phyloP scores from a whole-genome alignment of 2,888 invertebrate genomes.

The Agapostemon virescens region DNA sequence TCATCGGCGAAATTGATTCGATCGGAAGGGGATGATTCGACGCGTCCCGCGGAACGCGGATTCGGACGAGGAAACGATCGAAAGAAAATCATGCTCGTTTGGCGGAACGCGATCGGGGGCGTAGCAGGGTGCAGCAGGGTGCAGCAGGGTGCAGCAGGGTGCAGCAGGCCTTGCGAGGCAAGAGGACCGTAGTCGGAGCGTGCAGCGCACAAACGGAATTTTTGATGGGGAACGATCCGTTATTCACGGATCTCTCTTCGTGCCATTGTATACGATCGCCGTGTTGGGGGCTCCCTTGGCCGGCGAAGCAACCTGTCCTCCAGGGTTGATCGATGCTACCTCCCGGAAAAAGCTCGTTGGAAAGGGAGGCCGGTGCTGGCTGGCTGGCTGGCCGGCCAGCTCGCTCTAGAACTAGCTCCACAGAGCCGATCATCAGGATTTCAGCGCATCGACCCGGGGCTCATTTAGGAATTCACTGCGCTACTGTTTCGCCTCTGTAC shows the following conservation, averaged over 20 bases:
- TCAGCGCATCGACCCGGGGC: slow-evolving; percentile 22
- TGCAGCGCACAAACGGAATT: slow-evolving; percentile 73
- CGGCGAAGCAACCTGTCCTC: slow-evolving; percentile 61
- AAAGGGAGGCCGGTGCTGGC: not conserved
- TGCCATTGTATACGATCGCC: slow-evolving; percentile 70
- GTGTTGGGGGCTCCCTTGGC: slow-evolving; percentile 50
- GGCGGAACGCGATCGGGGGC: not conserved
- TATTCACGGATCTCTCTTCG: slow-evolving; percentile 71
- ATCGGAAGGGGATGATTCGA: too few species aligned
- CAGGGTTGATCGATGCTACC: slow-evolving; percentile 63
- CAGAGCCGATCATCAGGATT: slow-evolving; percentile 36
- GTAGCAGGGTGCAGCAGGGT: not conserved
- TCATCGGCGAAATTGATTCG: too few species aligned
- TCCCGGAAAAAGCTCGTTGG: slow-evolving; percentile 16
- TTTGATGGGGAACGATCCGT: slow-evolving; percentile 73
- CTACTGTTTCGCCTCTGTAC: slow-evolving; percentile 15
- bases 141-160: slow-evolving; percentile 1
- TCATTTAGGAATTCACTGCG: slow-evolving; percentile 47
- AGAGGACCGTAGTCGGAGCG: slow-evolving; percentile 26
- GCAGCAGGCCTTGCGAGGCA: slow-evolving; percentile 7
- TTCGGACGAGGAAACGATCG: not conserved
- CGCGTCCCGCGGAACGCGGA: not conserved
- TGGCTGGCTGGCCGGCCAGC: slow-evolving; percentile 18
- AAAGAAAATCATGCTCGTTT: slow-evolving; percentile 11
- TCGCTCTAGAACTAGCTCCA: slow-evolving; percentile 19